Evolutionary conservation across 2,888 invertebrate genomes (phyloP), one percentile per base, ranked within the genome.

Genomic region (Argyresthia goedartella): DNA sequence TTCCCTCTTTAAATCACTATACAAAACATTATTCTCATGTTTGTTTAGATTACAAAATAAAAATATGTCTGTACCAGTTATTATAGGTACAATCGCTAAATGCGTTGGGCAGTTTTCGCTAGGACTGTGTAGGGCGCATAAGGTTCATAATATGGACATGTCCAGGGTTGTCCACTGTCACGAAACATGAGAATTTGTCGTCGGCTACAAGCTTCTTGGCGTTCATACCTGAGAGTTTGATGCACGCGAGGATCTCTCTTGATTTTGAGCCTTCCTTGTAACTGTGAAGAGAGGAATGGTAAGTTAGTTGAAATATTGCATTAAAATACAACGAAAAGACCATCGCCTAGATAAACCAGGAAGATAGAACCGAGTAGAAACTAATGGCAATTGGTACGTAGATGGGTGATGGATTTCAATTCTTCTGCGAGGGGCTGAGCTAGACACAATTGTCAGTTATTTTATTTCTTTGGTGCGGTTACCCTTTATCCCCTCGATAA

Each of bases 101-200:
- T 43, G 49, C 49, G 36, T 1, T 9, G 13, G 48, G 34, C 50
- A 46, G 50, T 49, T 48, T 47, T 51, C 64, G 71, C 66, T 77
- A 76, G 61, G 71, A 45, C n/a, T 13, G 8, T n/a, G 10, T 66
- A 3, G 64, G 50, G 25, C 60, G 62, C 68, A 85, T 72, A 10
- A 88, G 72, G 58, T 89, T 88, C 86, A 90, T 88, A 46, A 90
- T 84, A 62, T 91, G 90, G 13, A 89, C 73, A 54, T 88, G 87
- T 1, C 91, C 91, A 10, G 88, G 82, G 59, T 88, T 82, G 70
- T 91, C 90, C 8, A 91, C 87, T 1, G 89, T 89, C 15, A 90
- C 87, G 64, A 91, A 90, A 50, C 88, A 87, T 0, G 84, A 81
- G 71, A 90, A 91, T 16, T 80, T 75, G 0, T 81, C 79, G 64